Evolutionary conservation across 2,888 invertebrate species (phyloP).

Genomic region (Drepana falcataria): DNA sequence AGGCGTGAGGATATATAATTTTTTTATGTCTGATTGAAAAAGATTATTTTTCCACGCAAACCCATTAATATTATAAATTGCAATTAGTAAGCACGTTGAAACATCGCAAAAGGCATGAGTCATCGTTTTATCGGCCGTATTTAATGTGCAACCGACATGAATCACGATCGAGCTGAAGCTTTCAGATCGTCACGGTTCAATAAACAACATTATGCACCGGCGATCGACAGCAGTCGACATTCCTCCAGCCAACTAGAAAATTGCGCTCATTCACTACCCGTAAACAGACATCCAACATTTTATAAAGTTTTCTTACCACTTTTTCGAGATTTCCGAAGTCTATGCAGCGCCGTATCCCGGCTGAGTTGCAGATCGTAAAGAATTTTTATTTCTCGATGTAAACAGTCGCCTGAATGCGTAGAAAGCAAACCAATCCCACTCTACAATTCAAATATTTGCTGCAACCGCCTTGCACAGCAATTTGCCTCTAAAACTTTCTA

Average conservation of each 20-base stretch:
- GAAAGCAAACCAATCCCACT: conserved; percentile 73
- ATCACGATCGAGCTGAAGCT: conserved; percentile 37
- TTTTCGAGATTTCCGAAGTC: conserved; percentile 13
- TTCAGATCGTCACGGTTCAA: conserved; percentile 32
- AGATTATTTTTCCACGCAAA: conserved; percentile 4
- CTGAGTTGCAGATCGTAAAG: conserved; percentile 28
- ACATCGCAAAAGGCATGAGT: conserved; percentile 8
- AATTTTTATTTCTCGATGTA: conserved; percentile 64
- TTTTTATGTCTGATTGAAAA: too few relatives aligned
- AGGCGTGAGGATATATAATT: too few relatives aligned
- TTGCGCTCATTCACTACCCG: conserved; percentile 20
- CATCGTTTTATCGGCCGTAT: conserved; percentile 15
- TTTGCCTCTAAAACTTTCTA: conserved; percentile 50
- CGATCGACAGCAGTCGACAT: conserved; percentile 8
- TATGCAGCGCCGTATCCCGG: conserved; percentile 6
- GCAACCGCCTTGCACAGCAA: conserved; percentile 61
- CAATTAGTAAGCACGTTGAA: conserved; percentile 12
- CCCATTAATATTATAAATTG: conserved; percentile 9
- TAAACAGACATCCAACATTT: conserved; percentile 17
- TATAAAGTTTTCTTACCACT: conserved; percentile 13
- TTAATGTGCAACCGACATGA: conserved; percentile 38
- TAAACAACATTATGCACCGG: conserved; percentile 27
- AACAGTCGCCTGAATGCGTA: conserved; percentile 57
- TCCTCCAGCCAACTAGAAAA: conserved; percentile 19
- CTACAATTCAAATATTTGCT: conserved; percentile 74